Base-by-base conservation (phyloP, 2,797 vertebrate genomes). In the Tenualosa thibaudeaui region DNA sequence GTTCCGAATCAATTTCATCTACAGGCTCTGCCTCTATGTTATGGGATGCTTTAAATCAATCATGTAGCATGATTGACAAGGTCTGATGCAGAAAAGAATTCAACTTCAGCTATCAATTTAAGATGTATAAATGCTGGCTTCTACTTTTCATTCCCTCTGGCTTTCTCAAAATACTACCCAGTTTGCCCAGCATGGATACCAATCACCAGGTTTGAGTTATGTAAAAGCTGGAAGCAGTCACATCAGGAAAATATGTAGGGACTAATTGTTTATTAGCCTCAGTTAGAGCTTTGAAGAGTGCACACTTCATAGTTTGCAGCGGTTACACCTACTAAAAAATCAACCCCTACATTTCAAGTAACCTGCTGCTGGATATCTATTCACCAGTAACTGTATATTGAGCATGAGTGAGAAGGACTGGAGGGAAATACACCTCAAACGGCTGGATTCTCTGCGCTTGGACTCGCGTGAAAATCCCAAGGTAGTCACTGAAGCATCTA, bases 231-330 rank as follows among this genome's bases (percentile, higher is more conserved):
- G 71, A 31, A 19, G 17, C 6, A 4, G 46, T 78, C 71, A 78
- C 71, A 46, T 22, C 17, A 46, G 17, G 22, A 15, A 26, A 22
- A 22, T 19, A 78, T 75, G 65, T 19, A 17, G 37, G 17, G 40
- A 19, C 43, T 85, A 83, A 87, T 56, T 81, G 81, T 58, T 86
- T 78, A 86, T 85, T 84, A 86, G 60, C 83, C 81, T 82, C 40
- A 58, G 53, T 85, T 54, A 40, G 43, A 78, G 50, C 75, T 81
- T 78, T 56, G 65, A 54, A 10, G 60, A 81, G 22, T 58, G 31
- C 46, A 49, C 82, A 26, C 46, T 88, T 86, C 31, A 60, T 46
- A 17, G 0, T 24, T 24, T 24, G 19, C 40, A 49, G 60, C 37
- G 7, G 40, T 4, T 22, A 54, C 46, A 22, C 68, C 82, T 37